Percentiles rank a stretch among this genome's conserved stretches.
Evolutionary conservation across 2,113 vertebrate genomes (phyloP).

Genomic region (Tupaia chinensis): DNA sequence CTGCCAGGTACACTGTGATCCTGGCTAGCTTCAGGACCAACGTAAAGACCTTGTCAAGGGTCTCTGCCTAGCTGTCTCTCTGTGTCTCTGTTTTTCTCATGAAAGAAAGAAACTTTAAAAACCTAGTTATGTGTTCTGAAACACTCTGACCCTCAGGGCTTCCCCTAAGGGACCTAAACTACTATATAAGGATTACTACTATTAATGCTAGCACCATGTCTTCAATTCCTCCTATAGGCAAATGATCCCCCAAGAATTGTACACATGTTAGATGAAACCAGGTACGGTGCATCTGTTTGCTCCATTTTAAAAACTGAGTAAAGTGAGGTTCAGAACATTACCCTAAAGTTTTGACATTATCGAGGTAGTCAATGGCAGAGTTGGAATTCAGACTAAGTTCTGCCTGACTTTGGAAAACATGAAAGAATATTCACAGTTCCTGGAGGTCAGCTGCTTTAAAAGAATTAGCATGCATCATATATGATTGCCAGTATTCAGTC

Average conservation of each 20-base stretch:
- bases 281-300: not conserved
- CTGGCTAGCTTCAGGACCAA: too few species aligned
- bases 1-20: too few species aligned
- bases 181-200: not conserved
- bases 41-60: too few species aligned
- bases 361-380: not conserved
- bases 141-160: not conserved
- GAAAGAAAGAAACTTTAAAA: too few species aligned
- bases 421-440: not conserved
- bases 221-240: not conserved
- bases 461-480: not conserved
- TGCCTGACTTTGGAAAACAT: not conserved
- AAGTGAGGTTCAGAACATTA: not conserved
- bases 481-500: not conserved
- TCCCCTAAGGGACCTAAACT: not conserved
- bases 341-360: not conserved
- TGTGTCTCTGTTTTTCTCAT: too few species aligned
- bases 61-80: too few species aligned
- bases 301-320: not conserved
- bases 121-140: not conserved
- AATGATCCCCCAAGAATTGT: not conserved
- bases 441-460: not conserved
- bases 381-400: conserved; percentile 6
- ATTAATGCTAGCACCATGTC: not conserved
- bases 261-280: not conserved